Conservation (phyloP, 2,888 invertebrate genomes). For the Calameuta idolon region DNA sequence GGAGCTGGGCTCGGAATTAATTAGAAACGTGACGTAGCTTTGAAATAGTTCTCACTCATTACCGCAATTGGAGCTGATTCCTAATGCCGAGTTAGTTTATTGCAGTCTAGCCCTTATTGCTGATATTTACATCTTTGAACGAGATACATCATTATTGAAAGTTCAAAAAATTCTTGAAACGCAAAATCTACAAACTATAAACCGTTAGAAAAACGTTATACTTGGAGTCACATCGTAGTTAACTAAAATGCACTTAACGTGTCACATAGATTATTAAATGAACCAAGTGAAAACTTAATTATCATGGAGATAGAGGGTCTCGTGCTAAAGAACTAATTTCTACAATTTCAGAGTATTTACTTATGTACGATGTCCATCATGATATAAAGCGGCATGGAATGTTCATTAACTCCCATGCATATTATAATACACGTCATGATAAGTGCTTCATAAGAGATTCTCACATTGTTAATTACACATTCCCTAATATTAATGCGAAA, state of each 20-base stretch:
- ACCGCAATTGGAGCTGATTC: not conserved
- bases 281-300: conserved; percentile 42
- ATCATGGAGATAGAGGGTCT: conserved; percentile 22
- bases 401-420: not conserved
- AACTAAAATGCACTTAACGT: conserved; percentile 38
- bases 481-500: not conserved
- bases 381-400: not conserved
- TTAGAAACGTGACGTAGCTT: not conserved
- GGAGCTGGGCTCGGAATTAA: not conserved
- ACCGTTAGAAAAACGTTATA: not conserved
- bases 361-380: conserved; percentile 26
- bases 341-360: conserved; percentile 39
- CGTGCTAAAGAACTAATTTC: conserved; percentile 36
- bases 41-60: not conserved
- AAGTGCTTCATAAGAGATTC: not conserved
- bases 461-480: not conserved
- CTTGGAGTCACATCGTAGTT: not conserved
- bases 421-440: not conserved
- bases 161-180: not conserved
- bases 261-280: conserved; percentile 43
- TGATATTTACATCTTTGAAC: not conserved
- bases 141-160: not conserved
- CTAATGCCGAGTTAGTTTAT: not conserved
- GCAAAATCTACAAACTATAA: not conserved
- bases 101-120: not conserved